Base-by-base conservation (phyloP, 1,140 invertebrate genomes). In the Bursaphelenchus mucronatus region DNA sequence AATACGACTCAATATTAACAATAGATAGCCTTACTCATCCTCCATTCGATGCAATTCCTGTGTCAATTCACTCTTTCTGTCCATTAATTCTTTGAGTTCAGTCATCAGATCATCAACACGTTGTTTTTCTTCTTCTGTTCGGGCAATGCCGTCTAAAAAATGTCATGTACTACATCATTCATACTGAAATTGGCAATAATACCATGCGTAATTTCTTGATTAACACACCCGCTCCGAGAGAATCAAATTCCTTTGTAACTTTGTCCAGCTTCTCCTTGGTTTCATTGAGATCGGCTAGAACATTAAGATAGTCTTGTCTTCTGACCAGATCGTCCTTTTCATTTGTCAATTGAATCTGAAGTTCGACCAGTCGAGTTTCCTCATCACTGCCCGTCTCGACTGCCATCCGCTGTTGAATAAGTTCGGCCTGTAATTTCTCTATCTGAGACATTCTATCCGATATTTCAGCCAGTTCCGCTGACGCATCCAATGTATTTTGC, bases 281-380 rank as follows among this genome's bases (percentile, higher is more conserved):
- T 49, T 61, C 63, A 45, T 61, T 67, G 30, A 73, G 54, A 8
- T 68, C 67, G 7, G 61, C 66, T 10, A 71, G 51, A 49, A 64
- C 63, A 21, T 73, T 73, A 39, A 72, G 64, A 41, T 73, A 67
- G 51, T 74, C 63, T 46, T 74, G 70, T 40, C 61, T 55, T 41
- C 65, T 41, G 11, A 74, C 71, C 10, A 74, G 63, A 5, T 59
- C 51, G 39, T 69, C 64, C n/a, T 63, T 71, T 43, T 74, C 72
- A 41, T 71, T 69, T 10, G 58, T 54, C 47, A 73, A 66, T 15
- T 64, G 21, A 13, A 73, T 15, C 30, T 68, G 64, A 10, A 66
- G 55, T 13, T 21, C 43, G 6, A 70, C 49, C 17, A 67, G 19
- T 43, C 53, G 49, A 53, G 63, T 43, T 50, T 74, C 70, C n/a